Evolutionary conservation across 1,140 invertebrate species (phyloP), one percentile per base, ranked within the genome.

Genomic region (Proales similis): DNA sequence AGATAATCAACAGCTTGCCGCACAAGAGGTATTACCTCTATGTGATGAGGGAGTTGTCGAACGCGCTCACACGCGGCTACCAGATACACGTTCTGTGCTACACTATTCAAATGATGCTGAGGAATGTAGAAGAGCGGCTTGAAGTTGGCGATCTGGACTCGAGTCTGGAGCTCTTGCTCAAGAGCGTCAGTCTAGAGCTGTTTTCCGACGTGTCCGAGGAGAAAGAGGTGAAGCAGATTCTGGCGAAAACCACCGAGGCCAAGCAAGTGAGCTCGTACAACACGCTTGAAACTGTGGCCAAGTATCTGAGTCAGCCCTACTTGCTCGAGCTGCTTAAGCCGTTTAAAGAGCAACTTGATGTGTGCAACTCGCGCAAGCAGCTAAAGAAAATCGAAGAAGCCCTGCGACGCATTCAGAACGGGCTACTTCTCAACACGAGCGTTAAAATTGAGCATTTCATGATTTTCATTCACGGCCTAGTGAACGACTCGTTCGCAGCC

Each of bases 61-160:
- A 84, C 12, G 73, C 90, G 5, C 77, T 96, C 46, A 88, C 82
- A 0, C 82, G 84, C 72, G 93, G 93, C 7, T 96, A 87, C 70
- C 90, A 95, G 75, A 82, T 92, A 17, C 91, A 96, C 68, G 89
- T 96, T 0, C 77, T 96, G 12, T 85, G 85, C 2, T 91, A 83
- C 65, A 93, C 91, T 0, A 81, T 93, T 3, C 87, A 95, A 72
- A 80, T 84, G 0, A 79, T 96, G 2, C 71, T 97, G 11, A 80
- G 82, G 46, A 80, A 82, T 33, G 71, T 95, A 46, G 83, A 84
- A 65, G 66, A 75, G 1, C 57, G 73, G 72, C 82, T 89, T 42
- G 78, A 82, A 68, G 76, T 82, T 2, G 81, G 79, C 0, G 84
- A 92, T 71, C 81, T 96, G 6, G 85, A 90, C 70, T 66, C 79